These are phyloP conservation scores for Onthophagus taurus DNA, from an alignment of 1,140 invertebrate species.

Conservation along the genomic window DNA sequence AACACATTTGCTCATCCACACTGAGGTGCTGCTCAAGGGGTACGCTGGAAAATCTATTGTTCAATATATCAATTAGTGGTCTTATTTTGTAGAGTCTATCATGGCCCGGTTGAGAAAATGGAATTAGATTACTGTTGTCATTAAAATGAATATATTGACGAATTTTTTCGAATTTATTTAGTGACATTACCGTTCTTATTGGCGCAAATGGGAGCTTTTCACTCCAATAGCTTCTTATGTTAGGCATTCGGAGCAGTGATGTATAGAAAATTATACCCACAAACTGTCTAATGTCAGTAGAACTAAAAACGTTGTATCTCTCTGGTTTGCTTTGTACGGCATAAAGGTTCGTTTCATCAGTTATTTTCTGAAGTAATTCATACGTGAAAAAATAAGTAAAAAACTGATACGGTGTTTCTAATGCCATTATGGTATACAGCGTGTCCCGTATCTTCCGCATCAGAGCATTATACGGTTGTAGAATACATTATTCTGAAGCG, in stretches of 20 bases:
- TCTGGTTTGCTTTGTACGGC: too few relatives aligned
- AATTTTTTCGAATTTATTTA: constrained; percentile 34
- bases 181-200: constrained; percentile 32
- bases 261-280: constrained; percentile 33
- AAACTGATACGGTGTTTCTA: not conserved
- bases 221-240: constrained; percentile 28
- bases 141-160: constrained; percentile 30
- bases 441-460: too few relatives aligned
- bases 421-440: too few relatives aligned
- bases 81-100: constrained; percentile 35
- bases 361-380: too few relatives aligned
- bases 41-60: constrained; percentile 30
- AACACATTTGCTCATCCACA: constrained; percentile 23
- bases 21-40: constrained; percentile 15
- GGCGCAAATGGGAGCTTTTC: constrained; percentile 29
- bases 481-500: too few relatives aligned
- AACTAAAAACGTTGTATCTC: too few relatives aligned
- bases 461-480: too few relatives aligned
- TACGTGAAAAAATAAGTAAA: not conserved
- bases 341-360: too few relatives aligned
- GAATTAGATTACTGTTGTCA: constrained; percentile 24
- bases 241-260: constrained; percentile 32
- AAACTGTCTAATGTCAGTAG: too few relatives aligned
- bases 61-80: constrained; percentile 33
- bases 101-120: constrained; percentile 24